Percentiles rank a stretch among this genome's conserved stretches.
Evolutionary conservation across 2,113 vertebrate species (phyloP).

Genomic region (Dinomys branickii): DNA sequence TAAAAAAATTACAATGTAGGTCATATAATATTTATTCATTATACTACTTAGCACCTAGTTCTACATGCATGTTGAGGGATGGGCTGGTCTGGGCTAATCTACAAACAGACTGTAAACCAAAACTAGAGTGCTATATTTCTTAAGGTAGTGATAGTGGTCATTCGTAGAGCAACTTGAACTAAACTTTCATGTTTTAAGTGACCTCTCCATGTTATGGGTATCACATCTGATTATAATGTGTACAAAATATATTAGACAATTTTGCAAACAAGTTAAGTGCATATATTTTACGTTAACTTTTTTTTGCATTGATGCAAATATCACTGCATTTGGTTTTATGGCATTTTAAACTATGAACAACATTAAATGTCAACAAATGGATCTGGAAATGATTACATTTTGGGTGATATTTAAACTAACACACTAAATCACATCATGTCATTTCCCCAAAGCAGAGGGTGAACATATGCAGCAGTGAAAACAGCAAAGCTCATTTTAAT

Average conservation of each 20-base stretch:
- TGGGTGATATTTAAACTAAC: slow-evolving; percentile 69
- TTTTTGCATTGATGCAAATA: slow-evolving; percentile 34
- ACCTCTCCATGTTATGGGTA: neutral
- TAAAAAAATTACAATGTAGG: slow-evolving; percentile 21
- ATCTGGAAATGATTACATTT: slow-evolving; percentile 55
- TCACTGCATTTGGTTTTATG: slow-evolving; percentile 41
- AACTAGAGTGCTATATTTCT: neutral
- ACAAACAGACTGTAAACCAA: neutral
- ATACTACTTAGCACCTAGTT: neutral
- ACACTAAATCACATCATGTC: slow-evolving; percentile 41
- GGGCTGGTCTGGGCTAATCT: neutral
- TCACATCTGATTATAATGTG: neutral
- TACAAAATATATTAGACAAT: neutral
- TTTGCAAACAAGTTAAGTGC: slow-evolving; percentile 20
- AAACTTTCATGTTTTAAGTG: slow-evolving; percentile 13
- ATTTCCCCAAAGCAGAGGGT: slow-evolving; percentile 58
- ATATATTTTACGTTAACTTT: slow-evolving; percentile 22
- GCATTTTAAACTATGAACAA: slow-evolving; percentile 63
- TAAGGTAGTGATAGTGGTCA: neutral
- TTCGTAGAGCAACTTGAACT: neutral
- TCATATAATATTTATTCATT: neutral
- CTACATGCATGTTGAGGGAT: neutral
- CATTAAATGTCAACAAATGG: slow-evolving; percentile 72
- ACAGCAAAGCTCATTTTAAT: slow-evolving; percentile 60
- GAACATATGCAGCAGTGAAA: slow-evolving; percentile 69